Base-by-base conservation (phyloP, 2,888 invertebrate genomes). In the Tinea semifulvella region DNA sequence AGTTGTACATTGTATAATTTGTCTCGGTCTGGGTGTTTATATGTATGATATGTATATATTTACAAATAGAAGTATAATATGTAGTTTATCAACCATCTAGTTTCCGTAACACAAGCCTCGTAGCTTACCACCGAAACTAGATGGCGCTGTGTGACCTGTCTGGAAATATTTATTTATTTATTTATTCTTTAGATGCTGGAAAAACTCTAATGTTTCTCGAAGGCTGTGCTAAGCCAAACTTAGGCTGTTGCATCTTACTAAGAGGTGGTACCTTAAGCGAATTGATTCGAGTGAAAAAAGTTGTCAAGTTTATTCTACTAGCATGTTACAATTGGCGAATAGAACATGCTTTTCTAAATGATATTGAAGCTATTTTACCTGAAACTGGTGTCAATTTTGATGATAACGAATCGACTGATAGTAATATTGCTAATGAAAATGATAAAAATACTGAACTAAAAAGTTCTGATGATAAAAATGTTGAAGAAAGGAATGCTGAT, bases 201-300 rank as follows among this genome's bases (percentile, higher is more conserved):
- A 98, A 98, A 79, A 94, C 94, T 0, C 71, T 98, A 20, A 94
- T 98, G 93, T 91, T 92, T 53, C 89, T 98, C 54, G 97, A 97
- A 68, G 95, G 96, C 4, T 91, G 96, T 53, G 89, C 91, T 0
- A 87, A 89, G 58, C 84, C 90, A 0, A 88, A 92, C 56, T 81
- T 95, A 1, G 96, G 94, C 1, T 93, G 94, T 52, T 94, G 96
- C 13, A 89, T 98, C 35, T 68, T 96, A 2, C 71, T 98, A 2
- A 85, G 95, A n/a, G 96, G 96, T 0, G 85, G 85, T 0, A 79
- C 84, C 0, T 68, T 83, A 45, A 63, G 73, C n/a, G 95, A 96
- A 62, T 77, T 97, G 5, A 82, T 86, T 7, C 86, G 88, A 60
- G 88, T 96, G 0, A 97, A 98, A 65, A 88, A 86, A 55, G 91